These are phyloP conservation scores for Zygogramma bicolorata DNA, from an alignment of 2,888 invertebrate genomes.

Conservation along the genomic window DNA sequence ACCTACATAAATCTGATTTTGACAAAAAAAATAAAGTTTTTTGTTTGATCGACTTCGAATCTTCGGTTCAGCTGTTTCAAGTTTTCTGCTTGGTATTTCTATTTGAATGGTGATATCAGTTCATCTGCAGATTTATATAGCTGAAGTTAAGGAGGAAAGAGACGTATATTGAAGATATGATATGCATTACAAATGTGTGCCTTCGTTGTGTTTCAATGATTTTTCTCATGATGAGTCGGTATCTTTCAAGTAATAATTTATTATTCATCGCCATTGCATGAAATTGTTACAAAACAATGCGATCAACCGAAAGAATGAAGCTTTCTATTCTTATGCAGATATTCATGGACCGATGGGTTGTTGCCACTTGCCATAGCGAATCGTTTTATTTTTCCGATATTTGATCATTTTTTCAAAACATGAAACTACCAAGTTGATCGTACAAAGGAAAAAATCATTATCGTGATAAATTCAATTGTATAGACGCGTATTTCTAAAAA, in stretches of 20 bases:
- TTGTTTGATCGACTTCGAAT: too few species aligned
- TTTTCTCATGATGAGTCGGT: background rate
- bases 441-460: too few species aligned
- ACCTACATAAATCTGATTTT: too few species aligned
- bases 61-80: too few species aligned
- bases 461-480: too few species aligned
- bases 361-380: background rate
- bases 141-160: background rate
- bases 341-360: background rate
- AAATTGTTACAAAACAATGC: slow-evolving; percentile 18
- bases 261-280: background rate
- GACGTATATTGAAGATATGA: background rate
- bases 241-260: background rate
- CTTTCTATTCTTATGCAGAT: slow-evolving; percentile 15
- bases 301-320: slow-evolving; percentile 11
- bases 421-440: too few species aligned
- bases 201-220: background rate
- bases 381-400: background rate
- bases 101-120: too few species aligned
- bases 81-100: too few species aligned
- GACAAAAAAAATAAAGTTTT: too few species aligned
- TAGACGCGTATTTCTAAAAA: too few species aligned
- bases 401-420: background rate
- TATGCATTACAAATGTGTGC: background rate
- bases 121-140: too few species aligned